Base-by-base conservation (phyloP, 2,113 vertebrate genomes). In the Saguinus midas region DNA sequence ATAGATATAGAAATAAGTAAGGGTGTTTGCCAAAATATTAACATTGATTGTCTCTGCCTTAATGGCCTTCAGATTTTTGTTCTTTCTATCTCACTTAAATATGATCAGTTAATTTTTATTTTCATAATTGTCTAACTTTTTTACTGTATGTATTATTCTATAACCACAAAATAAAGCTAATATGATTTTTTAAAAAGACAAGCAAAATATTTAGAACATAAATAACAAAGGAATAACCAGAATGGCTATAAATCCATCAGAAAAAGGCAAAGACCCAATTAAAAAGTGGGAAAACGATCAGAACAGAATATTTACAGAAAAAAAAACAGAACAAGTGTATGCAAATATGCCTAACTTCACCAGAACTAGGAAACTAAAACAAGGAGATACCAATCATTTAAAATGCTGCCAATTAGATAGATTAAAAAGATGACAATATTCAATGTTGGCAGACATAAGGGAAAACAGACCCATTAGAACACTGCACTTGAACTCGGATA, bases 291-390 rank as follows among this genome's bases (percentile, higher is more conserved):
- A 48, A 86, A 95, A 92, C 18, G 14, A 20, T 70, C 81, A 84
- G 66, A 85, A 81, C 4, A 72, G 37, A 70, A 35, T 88, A 92
- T 50, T 97, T 84, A 90, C 18, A 93, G 43, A 50, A 81, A 21
- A 88, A n/a, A 58, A 82, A 83, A 96, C 20, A 83, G 3, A 37
- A 94, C 11, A 95, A 92, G 86, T 55, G 0, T 21, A 87, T 20
- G 27, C 57, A 80, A 66, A 92, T 20, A 87, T 21, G 66, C 37
- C 61, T 85, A 70, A 87, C 40, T 90, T 92, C 35, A 95, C 52
- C 27, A 93, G 37, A 90, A 78, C 40, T 79, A 78, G 91, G 57
- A 81, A 92, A 76, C 48, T 70, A 92, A 94, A 93, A 87, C 27
- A 91, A 68, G 68, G 40, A 92, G 90, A 21, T 13, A 91, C 14